Evolutionary conservation across 2,888 invertebrate species (phyloP), one percentile per base, ranked within the genome.

Genomic region (Xylocampa areola): DNA sequence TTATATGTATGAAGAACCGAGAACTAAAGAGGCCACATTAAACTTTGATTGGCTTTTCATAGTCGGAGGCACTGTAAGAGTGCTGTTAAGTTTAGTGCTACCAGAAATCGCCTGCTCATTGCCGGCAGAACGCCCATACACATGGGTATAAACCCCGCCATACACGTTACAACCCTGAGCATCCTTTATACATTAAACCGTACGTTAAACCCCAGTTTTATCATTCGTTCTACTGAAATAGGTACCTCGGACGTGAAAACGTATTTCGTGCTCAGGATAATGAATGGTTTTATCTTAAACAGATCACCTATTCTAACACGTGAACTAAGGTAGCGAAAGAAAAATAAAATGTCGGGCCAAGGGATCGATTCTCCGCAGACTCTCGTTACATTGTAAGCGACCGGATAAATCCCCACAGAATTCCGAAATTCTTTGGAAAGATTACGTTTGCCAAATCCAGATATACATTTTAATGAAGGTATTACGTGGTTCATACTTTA

Each of bases 31-130:
- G 80, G 67, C 71, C 66, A 63, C 84, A 85, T 89, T 88, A 90
- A 88, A 88, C 77, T 90, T 90, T 90, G 88, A 91, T 90, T 89
- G 86, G 82, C 81, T 88, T 88, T 88, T 90, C 89, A 89, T 89
- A 88, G 86, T 82, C 81, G 74, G 73, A 77, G 70, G 81, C 80
- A 79, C 65, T 79, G 77, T 84, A 82, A 84, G 81, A 80, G 82
- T 75, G 78, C 79, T 83, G 85, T 90, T 87, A 89, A 89, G 79
- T 87, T 90, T 87, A 89, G 77, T 85, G 81, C 80, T 60, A 76
- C 85, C 82, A 83, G 88, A 89, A 87, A 90, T 88, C 85, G 88
- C 79, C 77, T 63, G 72, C 80, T 78, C 82, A 85, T 78, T 81
- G 84, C 86, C 71, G 54, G 65, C 65, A 78, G 77, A 77, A 73